Conservation (phyloP, 2,888 invertebrate species). For the Machimus rusticus region DNA sequence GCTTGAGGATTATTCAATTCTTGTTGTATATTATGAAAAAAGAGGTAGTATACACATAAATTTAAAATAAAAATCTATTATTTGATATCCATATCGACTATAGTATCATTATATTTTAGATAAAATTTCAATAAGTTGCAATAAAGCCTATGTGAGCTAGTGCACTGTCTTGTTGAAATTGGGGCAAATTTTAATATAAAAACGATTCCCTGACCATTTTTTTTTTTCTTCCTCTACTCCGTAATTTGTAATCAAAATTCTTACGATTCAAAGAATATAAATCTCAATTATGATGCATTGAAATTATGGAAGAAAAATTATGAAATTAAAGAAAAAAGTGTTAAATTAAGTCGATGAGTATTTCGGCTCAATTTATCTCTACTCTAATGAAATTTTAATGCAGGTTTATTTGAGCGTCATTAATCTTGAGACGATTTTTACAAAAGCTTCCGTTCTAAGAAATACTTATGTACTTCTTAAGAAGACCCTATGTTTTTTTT, state of each 20-base stretch:
- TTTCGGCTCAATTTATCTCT: not conserved
- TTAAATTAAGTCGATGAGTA: constrained; percentile 12
- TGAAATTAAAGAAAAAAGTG: not conserved
- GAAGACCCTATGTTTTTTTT: not conserved
- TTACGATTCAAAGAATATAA: not conserved
- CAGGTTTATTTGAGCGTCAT: not conserved
- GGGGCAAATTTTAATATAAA: no score
- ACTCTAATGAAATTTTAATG: not conserved
- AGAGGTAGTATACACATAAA: no score
- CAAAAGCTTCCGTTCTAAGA: not conserved
- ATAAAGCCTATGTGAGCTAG: not conserved
- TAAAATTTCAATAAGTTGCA: no score
- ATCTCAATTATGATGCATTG: not conserved
- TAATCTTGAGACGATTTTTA: not conserved
- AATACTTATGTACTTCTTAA: not conserved
- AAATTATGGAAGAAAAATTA: not conserved
- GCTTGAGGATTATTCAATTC: not conserved
- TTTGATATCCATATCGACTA: no score
- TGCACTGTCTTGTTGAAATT: not conserved
- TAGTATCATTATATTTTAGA: no score
- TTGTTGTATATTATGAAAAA: no score
- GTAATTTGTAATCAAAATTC: not conserved
- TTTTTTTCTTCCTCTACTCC: no score
- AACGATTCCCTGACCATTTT: no score
- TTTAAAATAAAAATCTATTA: no score